A percentile compares a stretch with the other conserved stretches of the same genome.
Conservation (phyloP, 2,113 vertebrate genomes). For the Microcebus tavaratra region DNA sequence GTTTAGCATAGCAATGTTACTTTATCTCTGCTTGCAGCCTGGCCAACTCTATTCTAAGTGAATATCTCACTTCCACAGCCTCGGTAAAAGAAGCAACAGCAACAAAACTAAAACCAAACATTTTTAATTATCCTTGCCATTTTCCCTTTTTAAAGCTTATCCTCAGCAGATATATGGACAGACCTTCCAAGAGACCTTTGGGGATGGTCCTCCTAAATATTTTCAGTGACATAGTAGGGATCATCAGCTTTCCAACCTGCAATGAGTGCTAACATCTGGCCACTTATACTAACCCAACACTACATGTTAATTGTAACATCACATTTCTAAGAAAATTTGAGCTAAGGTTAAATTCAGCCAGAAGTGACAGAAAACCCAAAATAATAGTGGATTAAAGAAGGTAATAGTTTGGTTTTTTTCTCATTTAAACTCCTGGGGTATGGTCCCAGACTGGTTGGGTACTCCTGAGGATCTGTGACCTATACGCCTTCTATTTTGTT, state of each 20-base stretch:
- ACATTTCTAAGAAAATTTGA: conserved; percentile 1
- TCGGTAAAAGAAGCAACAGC: conserved; percentile 15
- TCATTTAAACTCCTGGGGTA: not conserved
- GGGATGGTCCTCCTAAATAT: not conserved
- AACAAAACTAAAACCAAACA: not conserved
- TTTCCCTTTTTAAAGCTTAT: conserved; percentile 9
- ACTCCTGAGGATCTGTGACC: not conserved
- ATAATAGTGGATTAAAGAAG: not conserved
- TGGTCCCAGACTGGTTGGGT: not conserved
- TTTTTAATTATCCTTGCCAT: conserved; percentile 18
- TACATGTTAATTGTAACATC: not conserved
- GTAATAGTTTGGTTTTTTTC: not conserved
- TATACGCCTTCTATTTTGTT: not conserved
- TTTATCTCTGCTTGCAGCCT: not conserved
- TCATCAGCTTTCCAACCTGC: not conserved
- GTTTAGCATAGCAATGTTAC: conserved; percentile 15
- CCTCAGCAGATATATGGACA: not conserved
- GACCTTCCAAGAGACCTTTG: not conserved
- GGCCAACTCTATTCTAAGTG: not conserved
- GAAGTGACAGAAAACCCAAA: not conserved
- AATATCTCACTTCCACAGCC: not conserved
- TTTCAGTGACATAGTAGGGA: not conserved
- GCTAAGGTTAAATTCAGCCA: not conserved
- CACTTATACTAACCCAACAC: not conserved
- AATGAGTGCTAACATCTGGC: not conserved